Base-by-base conservation (phyloP, 2,113 vertebrate genomes). In the Rousettus leschenaultii region DNA sequence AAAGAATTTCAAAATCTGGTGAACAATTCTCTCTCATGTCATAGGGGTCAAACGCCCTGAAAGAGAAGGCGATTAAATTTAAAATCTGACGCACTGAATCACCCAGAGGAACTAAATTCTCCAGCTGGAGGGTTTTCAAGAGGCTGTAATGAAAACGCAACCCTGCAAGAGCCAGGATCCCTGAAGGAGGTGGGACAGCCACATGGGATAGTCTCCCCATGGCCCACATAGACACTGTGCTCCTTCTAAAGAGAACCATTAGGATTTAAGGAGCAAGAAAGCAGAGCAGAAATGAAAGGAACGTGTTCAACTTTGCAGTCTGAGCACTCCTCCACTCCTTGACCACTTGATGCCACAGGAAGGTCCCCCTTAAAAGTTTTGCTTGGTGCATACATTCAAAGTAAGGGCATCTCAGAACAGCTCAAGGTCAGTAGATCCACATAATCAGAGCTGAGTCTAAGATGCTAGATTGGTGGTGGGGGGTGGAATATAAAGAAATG, bases 121-220 rank as follows among this genome's bases (percentile, higher is more conserved):
- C 30, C 63, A 28, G 14, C 57, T 70, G 21, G 22, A 57, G 59
- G 14, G 1, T 33, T 45, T 93, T 86, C 75, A 38, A 40, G 38
- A 88, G 26, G 30, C 13, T 14, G 2, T 51, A 30, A 0, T 40
- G n/a, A 15, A 89, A 86, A 51, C 3, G 13, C 51, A 26, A 40
- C 22, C 3, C 15, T 13, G 4, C 16, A 6, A 21, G 26, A 79
- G 21, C 6, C 33, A 33, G 45, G 2, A 21, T 21, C 59, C 63
- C 28, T 33, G 4, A 35, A 73, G 51, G 12, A 7, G 30, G 1
- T 33, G 30, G 38, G 30, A 3, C 45, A 2, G 22, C 40, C n/a
- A 22, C 6, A 19, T 16, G 13, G 35, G 14, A 18, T 21, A 13
- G 19, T 73, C 5, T 63, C 35, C 28, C 16, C 1, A 1, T 0